Evolutionary conservation across 1,140 invertebrate species (phyloP).

Genomic region (Lepidurus packardi): DNA sequence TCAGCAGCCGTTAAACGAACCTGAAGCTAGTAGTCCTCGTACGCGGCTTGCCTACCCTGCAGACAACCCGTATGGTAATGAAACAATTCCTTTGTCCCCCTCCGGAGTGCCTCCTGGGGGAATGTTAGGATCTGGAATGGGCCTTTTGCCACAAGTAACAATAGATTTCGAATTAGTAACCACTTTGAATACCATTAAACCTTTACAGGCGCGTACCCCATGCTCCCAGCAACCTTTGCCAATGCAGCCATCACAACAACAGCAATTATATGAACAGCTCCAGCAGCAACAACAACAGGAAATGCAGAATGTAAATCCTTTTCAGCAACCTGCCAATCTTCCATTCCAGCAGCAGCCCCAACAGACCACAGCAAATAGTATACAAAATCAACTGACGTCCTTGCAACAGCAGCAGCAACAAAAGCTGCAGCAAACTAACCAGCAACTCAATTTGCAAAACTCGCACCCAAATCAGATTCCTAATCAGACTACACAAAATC

Average conservation of each 20-base stretch:
- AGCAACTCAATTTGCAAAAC: constrained; percentile 29
- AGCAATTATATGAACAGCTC: constrained; percentile 29
- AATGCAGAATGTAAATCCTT: constrained; percentile 25
- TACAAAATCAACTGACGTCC: constrained; percentile 35
- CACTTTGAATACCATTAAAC: background rate
- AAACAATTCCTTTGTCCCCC: background rate
- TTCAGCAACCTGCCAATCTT: background rate
- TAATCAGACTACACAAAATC: constrained; percentile 35
- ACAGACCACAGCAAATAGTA: constrained; percentile 34
- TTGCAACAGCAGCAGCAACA: constrained; percentile 38
- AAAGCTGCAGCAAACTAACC: constrained; percentile 37
- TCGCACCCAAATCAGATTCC: constrained; percentile 35
- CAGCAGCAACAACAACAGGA: constrained; percentile 34
- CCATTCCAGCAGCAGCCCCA: constrained; percentile 35
- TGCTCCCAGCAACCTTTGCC: background rate
- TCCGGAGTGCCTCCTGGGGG: background rate
- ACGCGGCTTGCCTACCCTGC: background rate
- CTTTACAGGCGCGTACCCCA: constrained; percentile 30
- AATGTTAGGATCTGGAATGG: background rate
- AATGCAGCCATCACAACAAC: constrained; percentile 31
- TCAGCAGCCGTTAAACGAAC: background rate
- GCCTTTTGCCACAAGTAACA: background rate
- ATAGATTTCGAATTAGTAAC: background rate
- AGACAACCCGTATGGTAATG: background rate
- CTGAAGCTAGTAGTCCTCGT: background rate